Evolutionary conservation across 2,113 vertebrate genomes (phyloP), one percentile per base, ranked within the genome.

Genomic region (Plecotus auritus): DNA sequence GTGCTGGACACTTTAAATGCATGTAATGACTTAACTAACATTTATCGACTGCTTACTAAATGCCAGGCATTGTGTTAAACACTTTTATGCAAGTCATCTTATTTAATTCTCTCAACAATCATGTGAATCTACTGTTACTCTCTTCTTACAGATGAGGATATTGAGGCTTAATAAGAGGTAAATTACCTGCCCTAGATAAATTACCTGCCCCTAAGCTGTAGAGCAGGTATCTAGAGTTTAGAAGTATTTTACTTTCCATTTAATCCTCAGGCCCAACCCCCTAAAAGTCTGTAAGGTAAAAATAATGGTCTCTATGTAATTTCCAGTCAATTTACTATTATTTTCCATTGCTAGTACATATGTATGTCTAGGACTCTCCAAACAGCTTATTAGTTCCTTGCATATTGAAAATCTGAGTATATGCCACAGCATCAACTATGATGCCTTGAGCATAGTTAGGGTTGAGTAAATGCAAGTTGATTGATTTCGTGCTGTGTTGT

Each of bases 271-370:
- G 42, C 6, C 8, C 18, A 20, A 61, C 5, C 4, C 4, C 18
- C 4, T 17, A n/a, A 54, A 90, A 90, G 6, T 1, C 32, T 80
- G 20, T 37, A 14, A 88, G 4, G 5, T 66, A 81, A 85, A 14
- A 93, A 40, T 91, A n/a, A 94, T 10, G 74, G 28, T 72, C 67
- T 88, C 51, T 30, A 88, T 6, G 18, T 61, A 95, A 88, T 91
- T 88, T 91, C 67, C 20, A 91, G 35, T 59, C 20, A 82, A 67
- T 16, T 45, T 67, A 23, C 22, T 90, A 9, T 69, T 85, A 45
- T 73, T 77, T 93, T 70, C 28, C 40, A 78, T 59, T 67, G 9
- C 30, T 35, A 72, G 12, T 69, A 35, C 49, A 17, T 85, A 26
- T 37, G 3, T 64, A 16, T 88, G 35, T 74, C 18, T n/a, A 83